Conservation (phyloP, 1,140 invertebrate genomes). For the Bombyx mandarina region DNA sequence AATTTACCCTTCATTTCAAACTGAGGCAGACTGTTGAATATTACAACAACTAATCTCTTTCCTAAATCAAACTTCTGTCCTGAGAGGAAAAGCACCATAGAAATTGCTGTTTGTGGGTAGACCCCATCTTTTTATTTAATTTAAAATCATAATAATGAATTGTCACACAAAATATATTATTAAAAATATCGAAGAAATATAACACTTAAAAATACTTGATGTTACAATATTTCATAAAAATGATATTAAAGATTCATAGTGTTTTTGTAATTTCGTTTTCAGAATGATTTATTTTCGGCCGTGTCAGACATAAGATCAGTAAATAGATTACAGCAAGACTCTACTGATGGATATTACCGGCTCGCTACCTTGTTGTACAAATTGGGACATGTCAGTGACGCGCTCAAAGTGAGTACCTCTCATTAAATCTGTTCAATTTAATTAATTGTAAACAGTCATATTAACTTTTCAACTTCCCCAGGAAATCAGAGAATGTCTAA, state of each 20-base stretch:
- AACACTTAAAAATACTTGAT: not conserved
- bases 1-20: too few relatives aligned
- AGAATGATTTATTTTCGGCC: slow-evolving; percentile 87
- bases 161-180: not conserved
- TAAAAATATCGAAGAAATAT: not conserved
- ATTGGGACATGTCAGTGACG: slow-evolving; percentile 92
- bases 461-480: slow-evolving; percentile 46
- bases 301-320: slow-evolving; percentile 92
- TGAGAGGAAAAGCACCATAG: too few relatives aligned
- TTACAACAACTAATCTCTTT: too few relatives aligned
- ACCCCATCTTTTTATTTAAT: too few relatives aligned
- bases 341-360: slow-evolving; percentile 90
- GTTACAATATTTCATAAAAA: not conserved
- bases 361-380: slow-evolving; percentile 89
- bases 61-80: too few relatives aligned
- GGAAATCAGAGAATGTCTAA: slow-evolving; percentile 97
- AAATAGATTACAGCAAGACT: slow-evolving; percentile 92
- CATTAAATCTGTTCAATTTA: not conserved
- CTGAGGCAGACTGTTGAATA: too few relatives aligned
- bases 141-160: too few relatives aligned
- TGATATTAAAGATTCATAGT: too few relatives aligned
- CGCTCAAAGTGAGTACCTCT: slow-evolving; percentile 77
- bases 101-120: too few relatives aligned
- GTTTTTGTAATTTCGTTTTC: slow-evolving; percentile 27
- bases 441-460: not conserved